Evolutionary conservation across 2,888 invertebrate genomes (phyloP).

Genomic region (Spilosoma lubricipeda): DNA sequence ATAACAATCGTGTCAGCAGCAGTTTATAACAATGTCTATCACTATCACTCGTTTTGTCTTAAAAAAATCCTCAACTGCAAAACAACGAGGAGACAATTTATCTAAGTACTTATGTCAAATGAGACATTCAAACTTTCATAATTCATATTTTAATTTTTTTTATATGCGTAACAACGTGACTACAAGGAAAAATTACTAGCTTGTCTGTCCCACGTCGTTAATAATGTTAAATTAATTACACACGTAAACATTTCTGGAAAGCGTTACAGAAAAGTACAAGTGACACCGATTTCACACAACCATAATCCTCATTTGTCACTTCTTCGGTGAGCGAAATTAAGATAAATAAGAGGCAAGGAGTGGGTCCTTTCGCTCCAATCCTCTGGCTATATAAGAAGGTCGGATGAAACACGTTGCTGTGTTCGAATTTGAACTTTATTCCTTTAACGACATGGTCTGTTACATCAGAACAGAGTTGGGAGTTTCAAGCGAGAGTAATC

Average conservation of each 20-base stretch:
- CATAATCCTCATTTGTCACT: constrained; percentile 78
- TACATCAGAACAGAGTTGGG: constrained; percentile 61
- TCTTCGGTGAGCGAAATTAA: constrained; percentile 80
- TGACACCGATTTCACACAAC: constrained; percentile 68
- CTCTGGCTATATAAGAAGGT: constrained; percentile 60
- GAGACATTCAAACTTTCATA: constrained; percentile 43
- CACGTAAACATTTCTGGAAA: constrained; percentile 55
- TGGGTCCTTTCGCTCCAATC: constrained; percentile 78
- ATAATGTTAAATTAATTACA: constrained; percentile 48
- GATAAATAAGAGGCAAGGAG: constrained; percentile 82
- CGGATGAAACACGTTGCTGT: constrained; percentile 46
- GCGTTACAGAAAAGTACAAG: constrained; percentile 58
- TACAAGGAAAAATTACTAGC: constrained; percentile 33
- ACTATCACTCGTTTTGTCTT: not conserved
- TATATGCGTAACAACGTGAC: constrained; percentile 38
- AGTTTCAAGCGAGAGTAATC: constrained; percentile 78
- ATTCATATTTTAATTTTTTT: constrained; percentile 39
- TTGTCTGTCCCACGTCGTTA: constrained; percentile 35
- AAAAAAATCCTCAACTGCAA: constrained; percentile 3
- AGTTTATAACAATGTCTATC: constrained; percentile 36
- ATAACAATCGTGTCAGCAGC: constrained; percentile 49
- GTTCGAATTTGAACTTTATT: constrained; percentile 65
- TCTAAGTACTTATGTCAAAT: constrained; percentile 23
- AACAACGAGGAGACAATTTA: constrained; percentile 13
- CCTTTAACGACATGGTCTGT: constrained; percentile 65